phyloP scores from a whole-genome alignment of 2,888 invertebrate species.

The Lutraria lutraria region DNA sequence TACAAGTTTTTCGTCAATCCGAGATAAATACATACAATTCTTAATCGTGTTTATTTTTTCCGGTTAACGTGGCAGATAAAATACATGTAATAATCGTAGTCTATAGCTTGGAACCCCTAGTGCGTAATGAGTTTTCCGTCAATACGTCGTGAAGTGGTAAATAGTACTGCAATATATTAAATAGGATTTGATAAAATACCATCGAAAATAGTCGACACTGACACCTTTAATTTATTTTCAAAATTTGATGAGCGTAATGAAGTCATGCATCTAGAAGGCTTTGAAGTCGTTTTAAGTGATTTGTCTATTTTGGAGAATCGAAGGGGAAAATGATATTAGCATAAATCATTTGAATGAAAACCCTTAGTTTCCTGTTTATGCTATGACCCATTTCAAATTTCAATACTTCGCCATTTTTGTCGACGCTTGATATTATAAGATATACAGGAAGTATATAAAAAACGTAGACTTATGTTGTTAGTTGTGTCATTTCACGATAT shows the following conservation, averaged over 20 bases:
- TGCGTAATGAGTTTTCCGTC: conserved; percentile 43
- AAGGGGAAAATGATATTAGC: neutral
- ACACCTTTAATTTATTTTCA: conserved; percentile 19
- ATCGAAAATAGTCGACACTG: neutral
- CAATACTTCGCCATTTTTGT: neutral
- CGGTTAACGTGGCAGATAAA: conserved; percentile 53
- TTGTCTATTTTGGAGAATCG: conserved; percentile 7
- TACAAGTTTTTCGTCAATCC: neutral
- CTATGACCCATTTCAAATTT: neutral
- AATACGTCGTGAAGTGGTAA: conserved; percentile 27
- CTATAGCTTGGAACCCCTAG: conserved; percentile 5
- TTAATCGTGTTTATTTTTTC: conserved; percentile 48
- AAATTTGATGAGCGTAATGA: conserved; percentile 9
- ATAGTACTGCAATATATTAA: conserved; percentile 7
- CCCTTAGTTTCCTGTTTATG: neutral
- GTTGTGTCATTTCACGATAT: neutral
- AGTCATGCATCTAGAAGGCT: neutral
- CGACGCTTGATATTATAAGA: neutral
- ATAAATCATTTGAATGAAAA: conserved; percentile 1
- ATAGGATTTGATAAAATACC: conserved; percentile 22
- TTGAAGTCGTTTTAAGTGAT: conserved; percentile 3
- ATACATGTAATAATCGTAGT: conserved; percentile 38
- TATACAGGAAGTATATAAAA: neutral
- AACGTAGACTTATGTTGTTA: neutral
- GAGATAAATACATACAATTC: conserved; percentile 20